These are phyloP conservation scores for Anhinga rufa DNA, from an alignment of 2,113 vertebrate species.

Conservation along the genomic window DNA sequence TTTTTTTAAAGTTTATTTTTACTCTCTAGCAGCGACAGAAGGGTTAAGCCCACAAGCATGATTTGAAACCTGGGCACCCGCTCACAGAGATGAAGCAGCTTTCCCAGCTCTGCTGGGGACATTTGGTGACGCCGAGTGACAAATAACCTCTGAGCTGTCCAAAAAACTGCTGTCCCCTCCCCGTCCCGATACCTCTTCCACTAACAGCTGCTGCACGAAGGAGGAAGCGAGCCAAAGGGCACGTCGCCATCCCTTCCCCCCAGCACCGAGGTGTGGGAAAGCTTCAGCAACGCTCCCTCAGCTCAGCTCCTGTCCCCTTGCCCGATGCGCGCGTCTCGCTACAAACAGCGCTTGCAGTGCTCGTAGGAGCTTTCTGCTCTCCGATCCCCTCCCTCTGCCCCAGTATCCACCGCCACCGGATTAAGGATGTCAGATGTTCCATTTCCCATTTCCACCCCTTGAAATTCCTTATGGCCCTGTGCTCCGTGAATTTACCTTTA, in stretches of 20 bases:
- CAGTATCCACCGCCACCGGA: neutral
- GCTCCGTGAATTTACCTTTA: neutral
- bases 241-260: neutral
- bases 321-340: accelerated
- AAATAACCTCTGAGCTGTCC: neutral
- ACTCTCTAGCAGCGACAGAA: neutral
- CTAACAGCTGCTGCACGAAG: neutral
- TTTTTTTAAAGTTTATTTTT: neutral
- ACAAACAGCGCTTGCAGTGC: accelerated
- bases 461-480: neutral
- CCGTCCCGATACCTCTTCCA: neutral
- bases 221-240: neutral
- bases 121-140: neutral
- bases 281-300: neutral
- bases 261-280: neutral
- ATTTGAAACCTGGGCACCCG: neutral
- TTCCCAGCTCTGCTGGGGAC: neutral
- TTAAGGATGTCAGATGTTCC: accelerated
- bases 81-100: neutral
- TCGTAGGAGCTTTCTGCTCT: accelerated
- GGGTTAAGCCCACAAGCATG: neutral
- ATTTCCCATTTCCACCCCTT: no score
- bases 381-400: neutral
- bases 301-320: neutral
- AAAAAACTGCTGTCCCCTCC: neutral